Percentiles rank a stretch among this genome's conserved stretches.
Conservation (phyloP, 2,113 vertebrate species). For the Ochotona princeps region DNA sequence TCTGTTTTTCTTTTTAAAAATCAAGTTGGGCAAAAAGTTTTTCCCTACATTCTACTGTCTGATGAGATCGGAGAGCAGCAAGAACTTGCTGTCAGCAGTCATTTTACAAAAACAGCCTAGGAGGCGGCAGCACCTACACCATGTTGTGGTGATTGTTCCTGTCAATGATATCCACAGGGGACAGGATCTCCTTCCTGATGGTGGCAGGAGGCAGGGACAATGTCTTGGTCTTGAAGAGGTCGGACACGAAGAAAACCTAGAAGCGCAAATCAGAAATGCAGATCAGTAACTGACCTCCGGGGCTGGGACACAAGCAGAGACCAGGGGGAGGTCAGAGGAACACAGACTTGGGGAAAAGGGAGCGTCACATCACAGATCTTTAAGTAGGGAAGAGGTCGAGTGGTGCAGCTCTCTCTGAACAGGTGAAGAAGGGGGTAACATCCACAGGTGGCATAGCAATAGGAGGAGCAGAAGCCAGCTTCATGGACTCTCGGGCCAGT, state of each 20-base stretch:
- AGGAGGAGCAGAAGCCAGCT: neutral
- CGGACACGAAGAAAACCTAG: constrained; percentile 97
- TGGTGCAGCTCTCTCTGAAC: neutral
- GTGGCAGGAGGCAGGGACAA: constrained; percentile 91
- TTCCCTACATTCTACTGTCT: constrained; percentile 99
- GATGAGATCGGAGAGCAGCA: constrained; percentile 96
- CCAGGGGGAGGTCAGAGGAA: neutral
- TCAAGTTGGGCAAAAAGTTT: constrained; percentile 89
- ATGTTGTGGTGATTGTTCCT: constrained; percentile 98
- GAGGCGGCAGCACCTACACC: constrained; percentile 83
- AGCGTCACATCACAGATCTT: neutral
- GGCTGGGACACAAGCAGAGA: neutral
- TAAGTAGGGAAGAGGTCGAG: neutral
- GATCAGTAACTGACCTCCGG: neutral
- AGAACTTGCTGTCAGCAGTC: constrained; percentile 92
- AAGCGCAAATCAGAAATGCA: constrained; percentile 62
- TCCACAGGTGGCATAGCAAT: neutral
- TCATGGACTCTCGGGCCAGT: neutral
- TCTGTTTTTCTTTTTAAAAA: constrained; percentile 66
- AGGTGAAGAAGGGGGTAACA: neutral
- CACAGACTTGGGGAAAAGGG: neutral
- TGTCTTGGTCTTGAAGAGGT: constrained; percentile 95
- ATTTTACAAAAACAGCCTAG: constrained; percentile 71
- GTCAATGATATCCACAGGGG: constrained; percentile 96
- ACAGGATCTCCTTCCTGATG: constrained; percentile 96